Base-by-base conservation (phyloP, 2,113 vertebrate genomes). In the Ophiodon elongatus region DNA sequence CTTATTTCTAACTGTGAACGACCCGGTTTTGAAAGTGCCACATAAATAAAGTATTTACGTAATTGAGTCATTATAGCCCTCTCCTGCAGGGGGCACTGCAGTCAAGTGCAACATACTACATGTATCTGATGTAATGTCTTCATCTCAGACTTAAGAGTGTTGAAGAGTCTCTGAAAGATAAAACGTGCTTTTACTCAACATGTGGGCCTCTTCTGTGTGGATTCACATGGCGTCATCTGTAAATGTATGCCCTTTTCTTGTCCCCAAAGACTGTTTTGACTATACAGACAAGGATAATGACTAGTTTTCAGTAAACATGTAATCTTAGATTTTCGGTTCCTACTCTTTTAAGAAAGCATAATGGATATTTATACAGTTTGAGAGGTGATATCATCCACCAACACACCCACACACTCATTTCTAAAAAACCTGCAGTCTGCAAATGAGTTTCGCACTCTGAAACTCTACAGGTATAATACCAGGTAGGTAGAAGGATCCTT, bases 11-110 rank as follows among this genome's bases (percentile, higher is more conserved):
- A 33, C 21, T 35, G 21, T 47, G 50, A 72, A 39, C 45, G 21
- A 39, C 27, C 69, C 5, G 23, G 8, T 73, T 57, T 33, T 37
- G 14, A 39, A 69, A 43, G 19, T n/a, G 8, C 21, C 41, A 15
- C 31, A 63, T 63, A 25, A 33, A 80, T 43, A 1, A 59, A 29
- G 2, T 21, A 19, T 67, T 25, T 72, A n/a, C 27, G 3, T 57
- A 19, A 17, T 25, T 56, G 33, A 70, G 76, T 71, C 27, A 45
- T 59, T 62, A 74, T 45, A 73, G n/a, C 83, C 84, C 82, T 54
- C 2, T 60, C 89, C 89, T 88, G 76, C 79, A 90, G 90, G 43
- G 59, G 85, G 84, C 52, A 21, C 68, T 76, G 56, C 15, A 66
- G 70, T 29, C 80, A 37, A 35, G 79, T 73, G 56, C 77, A 65